phyloP scores from a whole-genome alignment of 2,113 vertebrate species.

The Tragelaphus imberbis region DNA sequence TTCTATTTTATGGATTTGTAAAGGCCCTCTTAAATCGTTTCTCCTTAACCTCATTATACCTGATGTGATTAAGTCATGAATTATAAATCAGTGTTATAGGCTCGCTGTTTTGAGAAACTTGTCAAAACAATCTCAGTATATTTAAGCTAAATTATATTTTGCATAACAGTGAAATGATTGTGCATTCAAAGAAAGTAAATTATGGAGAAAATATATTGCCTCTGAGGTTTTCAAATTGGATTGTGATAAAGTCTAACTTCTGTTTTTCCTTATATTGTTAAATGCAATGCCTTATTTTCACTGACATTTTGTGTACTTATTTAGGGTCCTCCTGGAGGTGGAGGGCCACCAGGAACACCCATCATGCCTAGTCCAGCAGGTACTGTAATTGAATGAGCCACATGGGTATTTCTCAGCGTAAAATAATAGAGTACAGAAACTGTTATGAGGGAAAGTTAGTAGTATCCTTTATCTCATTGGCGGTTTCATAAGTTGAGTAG shows the following conservation, averaged over 20 bases:
- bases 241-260: constrained; percentile 35
- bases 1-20: constrained; percentile 36
- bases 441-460: not conserved
- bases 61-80: constrained; percentile 48
- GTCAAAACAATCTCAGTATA: constrained; percentile 34
- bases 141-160: constrained; percentile 56
- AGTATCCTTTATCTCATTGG: not conserved
- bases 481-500: not conserved
- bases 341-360: constrained; percentile 96
- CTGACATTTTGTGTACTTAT: constrained; percentile 59
- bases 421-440: not conserved
- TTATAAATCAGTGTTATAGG: constrained; percentile 26
- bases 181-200: constrained; percentile 50
- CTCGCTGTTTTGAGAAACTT: constrained; percentile 58
- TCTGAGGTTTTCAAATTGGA: constrained; percentile 48
- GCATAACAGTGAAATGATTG: constrained; percentile 42
- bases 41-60: constrained; percentile 46
- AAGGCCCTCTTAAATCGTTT: constrained; percentile 33
- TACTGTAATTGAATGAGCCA: constrained; percentile 68
- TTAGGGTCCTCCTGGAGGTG: constrained; percentile 96
- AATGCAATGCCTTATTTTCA: constrained; percentile 51
- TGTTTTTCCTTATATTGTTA: constrained; percentile 42
- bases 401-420: not conserved
- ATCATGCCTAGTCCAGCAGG: constrained; percentile 99
- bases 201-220: constrained; percentile 33